phyloP scores from a whole-genome alignment of 2,113 vertebrate species.

The Phylloscopus trochilus region DNA sequence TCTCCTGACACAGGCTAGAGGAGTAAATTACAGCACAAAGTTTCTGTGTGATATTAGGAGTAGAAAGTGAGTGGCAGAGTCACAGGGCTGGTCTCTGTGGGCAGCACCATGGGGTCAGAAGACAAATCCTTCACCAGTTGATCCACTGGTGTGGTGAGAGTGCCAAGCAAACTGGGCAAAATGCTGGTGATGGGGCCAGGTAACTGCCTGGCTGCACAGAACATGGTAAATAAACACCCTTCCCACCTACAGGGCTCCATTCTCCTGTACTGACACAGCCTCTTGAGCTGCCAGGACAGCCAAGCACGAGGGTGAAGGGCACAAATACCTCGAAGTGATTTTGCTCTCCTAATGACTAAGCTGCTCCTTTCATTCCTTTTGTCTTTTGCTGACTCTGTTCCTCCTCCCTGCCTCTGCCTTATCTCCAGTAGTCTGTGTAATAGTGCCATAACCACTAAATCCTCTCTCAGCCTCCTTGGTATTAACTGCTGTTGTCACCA shows the following conservation, averaged over 20 bases:
- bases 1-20: not conserved
- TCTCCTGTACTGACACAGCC: not conserved
- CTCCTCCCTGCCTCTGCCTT: not conserved
- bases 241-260: not conserved
- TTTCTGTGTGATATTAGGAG: not conserved
- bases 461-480: not conserved
- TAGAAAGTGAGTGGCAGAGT: not conserved
- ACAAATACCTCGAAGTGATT: not conserved
- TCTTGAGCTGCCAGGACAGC: not conserved
- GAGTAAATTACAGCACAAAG: not conserved
- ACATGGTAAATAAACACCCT: not conserved
- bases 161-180: not conserved
- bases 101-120: rapidly evolving
- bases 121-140: not conserved
- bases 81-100: not conserved
- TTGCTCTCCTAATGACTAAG: not conserved
- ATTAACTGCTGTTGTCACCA: constrained; percentile 51
- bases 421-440: not conserved
- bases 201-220: not conserved
- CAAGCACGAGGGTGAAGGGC: not conserved
- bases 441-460: constrained; percentile 15
- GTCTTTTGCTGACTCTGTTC: not conserved
- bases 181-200: not conserved
- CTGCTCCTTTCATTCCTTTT: not conserved
- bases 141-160: rapidly evolving